Percentiles rank a stretch among this genome's conserved stretches.
These are phyloP conservation scores for Aethes cnicana DNA, from an alignment of 2,888 invertebrate species.

Conservation along the genomic window DNA sequence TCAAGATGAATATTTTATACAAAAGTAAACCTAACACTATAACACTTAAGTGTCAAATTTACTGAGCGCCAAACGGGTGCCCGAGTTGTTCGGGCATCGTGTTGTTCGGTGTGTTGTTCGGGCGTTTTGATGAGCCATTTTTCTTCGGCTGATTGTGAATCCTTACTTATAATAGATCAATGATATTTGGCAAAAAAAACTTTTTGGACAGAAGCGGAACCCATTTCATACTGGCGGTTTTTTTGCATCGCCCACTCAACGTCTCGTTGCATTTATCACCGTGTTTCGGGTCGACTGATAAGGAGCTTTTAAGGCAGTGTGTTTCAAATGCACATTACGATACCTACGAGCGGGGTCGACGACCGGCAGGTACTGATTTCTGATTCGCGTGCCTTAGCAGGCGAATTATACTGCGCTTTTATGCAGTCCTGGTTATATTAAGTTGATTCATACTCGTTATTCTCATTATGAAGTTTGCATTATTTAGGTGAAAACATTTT, in stretches of 20 bases:
- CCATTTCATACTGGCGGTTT: not conserved
- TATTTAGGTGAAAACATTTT: too few relatives aligned
- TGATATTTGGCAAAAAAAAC: too few relatives aligned
- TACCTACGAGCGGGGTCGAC: slow-evolving; percentile 13
- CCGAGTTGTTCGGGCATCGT: too few relatives aligned
- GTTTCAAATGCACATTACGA: slow-evolving; percentile 12
- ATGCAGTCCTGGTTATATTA: not conserved
- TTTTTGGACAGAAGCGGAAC: slow-evolving; percentile 5
- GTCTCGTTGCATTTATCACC: slow-evolving; percentile 18
- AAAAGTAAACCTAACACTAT: too few relatives aligned
- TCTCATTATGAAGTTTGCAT: too few relatives aligned
- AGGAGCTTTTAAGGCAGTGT: slow-evolving; percentile 21
- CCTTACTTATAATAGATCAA: too few relatives aligned
- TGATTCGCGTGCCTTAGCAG: slow-evolving; percentile 13
- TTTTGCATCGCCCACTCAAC: not conserved
- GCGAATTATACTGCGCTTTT: slow-evolving; percentile 3
- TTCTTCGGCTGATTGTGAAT: too few relatives aligned
- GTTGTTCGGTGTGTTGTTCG: too few relatives aligned
- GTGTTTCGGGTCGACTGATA: slow-evolving; percentile 20
- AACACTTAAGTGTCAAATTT: too few relatives aligned
- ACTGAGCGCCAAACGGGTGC: too few relatives aligned
- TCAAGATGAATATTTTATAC: too few relatives aligned
- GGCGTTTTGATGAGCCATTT: too few relatives aligned
- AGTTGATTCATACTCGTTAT: not conserved
- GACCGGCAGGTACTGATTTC: slow-evolving; percentile 21